phyloP scores from a whole-genome alignment of 2,888 invertebrate genomes.

The Tetranychus piercei region DNA sequence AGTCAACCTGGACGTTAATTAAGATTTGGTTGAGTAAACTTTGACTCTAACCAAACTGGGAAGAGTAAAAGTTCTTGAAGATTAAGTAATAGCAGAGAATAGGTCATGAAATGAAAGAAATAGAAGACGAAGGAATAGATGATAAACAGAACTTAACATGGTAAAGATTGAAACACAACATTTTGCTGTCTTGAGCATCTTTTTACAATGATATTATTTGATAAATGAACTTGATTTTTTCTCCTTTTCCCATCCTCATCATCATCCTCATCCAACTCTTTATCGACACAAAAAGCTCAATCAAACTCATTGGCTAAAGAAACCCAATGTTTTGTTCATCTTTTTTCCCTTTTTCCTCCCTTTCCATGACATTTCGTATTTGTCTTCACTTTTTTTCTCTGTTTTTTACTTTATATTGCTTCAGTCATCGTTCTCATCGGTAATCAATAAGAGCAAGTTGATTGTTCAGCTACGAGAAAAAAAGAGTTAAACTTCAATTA shows the following conservation, averaged over 20 bases:
- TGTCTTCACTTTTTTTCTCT: no score
- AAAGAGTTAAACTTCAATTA: no score
- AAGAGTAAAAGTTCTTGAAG: background rate
- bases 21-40: slow-evolving; percentile 1
- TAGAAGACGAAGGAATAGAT: background rate
- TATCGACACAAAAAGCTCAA: background rate
- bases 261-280: background rate
- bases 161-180: background rate
- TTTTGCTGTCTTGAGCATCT: background rate
- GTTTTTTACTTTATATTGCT: no score
- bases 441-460: no score
- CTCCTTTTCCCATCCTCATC: background rate
- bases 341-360: no score
- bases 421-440: no score
- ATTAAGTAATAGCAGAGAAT: background rate
- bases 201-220: background rate
- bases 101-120: background rate
- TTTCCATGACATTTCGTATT: no score
- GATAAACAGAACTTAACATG: background rate
- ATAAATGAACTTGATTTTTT: background rate
- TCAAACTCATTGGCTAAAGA: no score
- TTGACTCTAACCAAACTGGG: background rate
- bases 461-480: no score
- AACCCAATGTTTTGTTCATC: no score
- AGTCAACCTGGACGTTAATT: background rate